These are phyloP conservation scores for Eurystomus gularis DNA, from an alignment of 2,113 vertebrate species.

Conservation along the genomic window DNA sequence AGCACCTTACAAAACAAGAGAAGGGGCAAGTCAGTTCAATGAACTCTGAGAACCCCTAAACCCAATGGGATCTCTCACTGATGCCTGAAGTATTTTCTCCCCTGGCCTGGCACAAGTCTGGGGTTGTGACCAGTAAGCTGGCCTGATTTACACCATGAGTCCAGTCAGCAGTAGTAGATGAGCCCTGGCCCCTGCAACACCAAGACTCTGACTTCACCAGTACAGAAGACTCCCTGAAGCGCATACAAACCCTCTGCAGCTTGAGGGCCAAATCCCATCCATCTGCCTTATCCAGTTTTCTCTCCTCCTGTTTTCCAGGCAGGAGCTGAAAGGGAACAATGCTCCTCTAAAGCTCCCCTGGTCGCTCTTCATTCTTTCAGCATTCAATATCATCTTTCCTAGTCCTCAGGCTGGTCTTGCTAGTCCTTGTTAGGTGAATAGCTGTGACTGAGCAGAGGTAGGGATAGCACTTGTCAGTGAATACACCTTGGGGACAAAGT, in stretches of 20 bases:
- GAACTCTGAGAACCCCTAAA: background rate
- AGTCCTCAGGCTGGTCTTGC: background rate
- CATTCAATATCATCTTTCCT: background rate
- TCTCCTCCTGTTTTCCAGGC: background rate
- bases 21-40: constrained; percentile 31
- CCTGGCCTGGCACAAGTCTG: background rate
- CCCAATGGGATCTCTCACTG: background rate
- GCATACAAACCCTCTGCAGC: background rate
- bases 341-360: background rate
- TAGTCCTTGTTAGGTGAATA: background rate
- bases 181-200: background rate
- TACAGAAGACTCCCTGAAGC: background rate
- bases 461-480: accelerated
- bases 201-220: background rate
- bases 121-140: background rate
- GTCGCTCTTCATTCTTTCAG: background rate
- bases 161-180: background rate
- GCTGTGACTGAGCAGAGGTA: background rate
- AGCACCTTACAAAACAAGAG: background rate
- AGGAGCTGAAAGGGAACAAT: background rate
- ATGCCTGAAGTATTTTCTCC: background rate
- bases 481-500: background rate
- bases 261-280: background rate
- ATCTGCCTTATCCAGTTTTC: background rate
- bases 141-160: background rate